Base-by-base conservation (phyloP, 64 coral and sea anemone species). In the Hydrozoanthus tunicans region DNA sequence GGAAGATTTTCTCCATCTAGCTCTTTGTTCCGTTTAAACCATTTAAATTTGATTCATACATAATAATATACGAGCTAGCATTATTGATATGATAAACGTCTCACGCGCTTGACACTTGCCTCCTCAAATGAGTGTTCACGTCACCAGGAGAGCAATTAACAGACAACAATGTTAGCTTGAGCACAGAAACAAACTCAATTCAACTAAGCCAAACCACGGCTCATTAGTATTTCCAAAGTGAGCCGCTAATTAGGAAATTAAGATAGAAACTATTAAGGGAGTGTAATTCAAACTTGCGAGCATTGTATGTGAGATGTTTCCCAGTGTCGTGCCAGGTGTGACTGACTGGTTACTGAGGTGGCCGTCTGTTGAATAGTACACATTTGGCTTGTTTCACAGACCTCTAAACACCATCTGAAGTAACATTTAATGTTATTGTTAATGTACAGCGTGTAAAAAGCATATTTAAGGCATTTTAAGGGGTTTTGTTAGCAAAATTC, bases 161-260 rank as follows among this genome's bases (percentile, higher is more conserved):
- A 7, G 10, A 88, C 23, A 82, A 88, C 84, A 88, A 88, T 88
- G 56, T 58, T 7, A 4, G 6, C 10, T 6, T 10, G 24, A 73
- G 73, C 69, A 88, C 24, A 59, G 55, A n/a, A 59, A 56, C 84
- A 59, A 59, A 75, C 15, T 88, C 84, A 88, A 88, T 88, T 88
- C 68, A 88, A 43, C 54, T 62, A 73, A 62, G 66, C 69, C 54
- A 71, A 73, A 74, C 68, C 70, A 88, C 84, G 24, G 61, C 84
- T 88, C 84, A 88, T 88, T 88, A 88, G 68, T 74, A 75, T 88
- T 88, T 88, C 84, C 70, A 88, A 88, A 88, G 84, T 88, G 84
- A 73, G 68, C 84, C 84, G 84, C 84, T 88, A 88, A 88, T 88
- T 88, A 88, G 84, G 84, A 88, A 88, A 88, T 88, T 88, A 75